Base-by-base conservation (phyloP, 2,797 vertebrate species). In the Galagoides demidoff region DNA sequence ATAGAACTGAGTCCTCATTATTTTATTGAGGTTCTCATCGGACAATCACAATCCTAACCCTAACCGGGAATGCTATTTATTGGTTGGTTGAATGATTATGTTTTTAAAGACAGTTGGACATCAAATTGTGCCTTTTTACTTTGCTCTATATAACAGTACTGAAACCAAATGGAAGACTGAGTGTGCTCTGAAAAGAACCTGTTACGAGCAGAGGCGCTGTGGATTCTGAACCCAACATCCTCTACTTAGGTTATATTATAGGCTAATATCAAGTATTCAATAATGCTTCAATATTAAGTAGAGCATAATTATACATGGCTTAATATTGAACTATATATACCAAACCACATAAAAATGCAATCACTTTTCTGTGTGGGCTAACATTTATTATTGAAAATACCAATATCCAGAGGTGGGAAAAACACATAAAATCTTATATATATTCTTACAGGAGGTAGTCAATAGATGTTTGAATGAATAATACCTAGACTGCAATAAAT, bases 401-500 rank as follows among this genome's bases (percentile, higher is more conserved):
- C 68, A 88, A 61, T 68, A 85, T 45, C 43, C 13, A 61, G 14
- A 11, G 23, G 13, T 55, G 43, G 17, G 11, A 31, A 76, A 89
- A 78, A 4, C 43, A 81, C 22, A 20, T 64, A 84, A 84, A 94
- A 37, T 64, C 5, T 74, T 59, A 64, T 0, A 57, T 5, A 2
- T 77, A 37, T 22, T 91, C 25, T 88, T 70, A 52, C 0, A 68
- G 55, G 19, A 89, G 66, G 17, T 52, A 81, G 22, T 64, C 31
- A 81, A 87, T 43, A 86, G 49, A 92, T 89, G 23, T 76, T 57
- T 79, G 17, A 89, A 89, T 91, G 27, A 68, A 71, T 77, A 83
- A 85, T 45, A 20, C 5, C 34, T 84, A 87, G 29, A 31, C 3
- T 85, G 88, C 12, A 82, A 77, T 85, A 34, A 90, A 52, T 81